A percentile compares a stretch with the other conserved stretches of the same genome.
Conservation (phyloP, 2,888 invertebrate species). For the Autographa pulchrina region DNA sequence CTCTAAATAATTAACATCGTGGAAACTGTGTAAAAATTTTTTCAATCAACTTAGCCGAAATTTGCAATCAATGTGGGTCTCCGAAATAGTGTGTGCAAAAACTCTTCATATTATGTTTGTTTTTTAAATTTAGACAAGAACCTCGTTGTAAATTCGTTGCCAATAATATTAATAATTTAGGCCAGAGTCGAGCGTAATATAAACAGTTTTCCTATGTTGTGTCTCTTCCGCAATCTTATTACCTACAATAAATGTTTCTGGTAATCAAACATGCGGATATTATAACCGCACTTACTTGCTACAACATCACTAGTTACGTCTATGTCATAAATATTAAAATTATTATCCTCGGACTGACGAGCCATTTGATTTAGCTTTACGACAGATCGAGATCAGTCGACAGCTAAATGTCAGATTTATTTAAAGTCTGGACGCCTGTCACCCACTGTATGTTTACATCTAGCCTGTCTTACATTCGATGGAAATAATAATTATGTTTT, state of each 20-base stretch:
- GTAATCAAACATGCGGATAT: conserved; percentile 36
- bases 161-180: not conserved
- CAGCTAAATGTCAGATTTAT: conserved; percentile 55
- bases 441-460: conserved; percentile 23
- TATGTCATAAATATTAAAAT: conserved; percentile 59
- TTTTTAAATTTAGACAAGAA: not conserved
- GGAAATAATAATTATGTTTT: conserved; percentile 17
- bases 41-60: no score
- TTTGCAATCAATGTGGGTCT: no score
- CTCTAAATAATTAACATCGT: not conserved
- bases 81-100: no score
- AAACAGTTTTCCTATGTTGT: not conserved
- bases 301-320: conserved; percentile 45
- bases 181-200: not conserved
- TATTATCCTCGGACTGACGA: conserved; percentile 52
- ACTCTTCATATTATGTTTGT: no score
- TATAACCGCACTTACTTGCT: conserved; percentile 24
- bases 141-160: not conserved
- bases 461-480: conserved; percentile 11
- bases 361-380: conserved; percentile 56
- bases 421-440: conserved; percentile 42
- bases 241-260: not conserved
- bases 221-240: not conserved
- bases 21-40: no score
- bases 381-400: conserved; percentile 41